These are phyloP conservation scores for Himalopsyche japonica DNA, from an alignment of 2,888 invertebrate species.

Conservation along the genomic window DNA sequence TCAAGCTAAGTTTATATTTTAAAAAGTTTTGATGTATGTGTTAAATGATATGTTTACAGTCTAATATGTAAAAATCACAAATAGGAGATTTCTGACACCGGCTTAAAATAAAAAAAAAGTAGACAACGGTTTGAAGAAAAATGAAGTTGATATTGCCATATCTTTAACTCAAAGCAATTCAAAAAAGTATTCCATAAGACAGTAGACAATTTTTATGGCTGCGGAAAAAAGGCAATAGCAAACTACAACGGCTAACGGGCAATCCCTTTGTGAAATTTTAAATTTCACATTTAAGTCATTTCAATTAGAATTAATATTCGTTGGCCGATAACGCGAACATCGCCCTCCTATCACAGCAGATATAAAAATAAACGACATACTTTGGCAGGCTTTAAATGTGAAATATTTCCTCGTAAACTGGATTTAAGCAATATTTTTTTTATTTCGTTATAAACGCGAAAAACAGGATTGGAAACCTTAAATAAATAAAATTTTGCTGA, in stretches of 20 bases:
- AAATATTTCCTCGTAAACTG: background rate
- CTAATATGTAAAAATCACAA: too few relatives aligned
- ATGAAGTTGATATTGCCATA: background rate
- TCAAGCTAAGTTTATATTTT: too few relatives aligned
- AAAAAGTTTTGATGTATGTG: too few relatives aligned
- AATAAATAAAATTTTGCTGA: background rate
- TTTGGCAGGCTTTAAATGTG: background rate
- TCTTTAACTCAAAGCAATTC: background rate
- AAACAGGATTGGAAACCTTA: background rate
- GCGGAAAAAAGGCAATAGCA: background rate
- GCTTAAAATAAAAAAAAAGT: too few relatives aligned
- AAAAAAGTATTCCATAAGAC: background rate
- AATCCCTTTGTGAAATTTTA: background rate
- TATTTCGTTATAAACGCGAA: background rate
- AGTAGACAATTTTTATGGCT: background rate
- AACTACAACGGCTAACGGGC: background rate
- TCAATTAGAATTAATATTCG: background rate
- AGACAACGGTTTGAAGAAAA: too few relatives aligned
- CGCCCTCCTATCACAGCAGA: background rate
- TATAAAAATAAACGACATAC: background rate
- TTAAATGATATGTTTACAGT: too few relatives aligned
- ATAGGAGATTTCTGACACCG: too few relatives aligned
- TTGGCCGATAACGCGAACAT: background rate
- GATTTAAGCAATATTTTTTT: background rate
- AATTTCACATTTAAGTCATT: background rate